A percentile compares a stretch with the other conserved stretches of the same genome.
phyloP scores from a whole-genome alignment of 2,888 invertebrate species.

The Stenodema calcarata region DNA sequence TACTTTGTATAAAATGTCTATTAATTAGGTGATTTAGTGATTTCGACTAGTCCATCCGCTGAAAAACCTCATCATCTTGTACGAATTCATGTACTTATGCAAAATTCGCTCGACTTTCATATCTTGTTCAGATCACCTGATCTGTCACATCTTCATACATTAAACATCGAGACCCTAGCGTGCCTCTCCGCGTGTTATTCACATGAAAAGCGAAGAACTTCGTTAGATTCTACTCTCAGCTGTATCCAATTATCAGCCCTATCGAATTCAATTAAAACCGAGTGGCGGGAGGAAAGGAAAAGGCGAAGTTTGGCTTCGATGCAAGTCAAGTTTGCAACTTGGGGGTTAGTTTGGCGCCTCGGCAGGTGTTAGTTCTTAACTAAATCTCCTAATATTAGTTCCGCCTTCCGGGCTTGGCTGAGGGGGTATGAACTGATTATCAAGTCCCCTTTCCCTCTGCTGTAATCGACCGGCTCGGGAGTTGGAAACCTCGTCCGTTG shows the following conservation, averaged over 20 bases:
- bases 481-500: background rate
- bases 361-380: conserved; percentile 29
- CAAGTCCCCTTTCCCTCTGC: background rate
- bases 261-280: conserved; percentile 10
- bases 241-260: background rate
- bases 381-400: conserved; percentile 26
- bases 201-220: no score
- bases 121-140: no score
- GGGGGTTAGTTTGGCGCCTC: background rate
- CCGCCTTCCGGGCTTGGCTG: background rate
- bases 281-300: background rate
- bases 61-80: no score
- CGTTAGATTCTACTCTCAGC: no score
- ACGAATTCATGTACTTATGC: no score
- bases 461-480: background rate
- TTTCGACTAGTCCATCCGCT: no score
- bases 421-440: conserved; percentile 21
- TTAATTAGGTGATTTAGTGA: no score
- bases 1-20: no score
- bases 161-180: no score
- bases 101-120: no score
- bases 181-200: no score
- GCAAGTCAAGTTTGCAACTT: conserved; percentile 15
- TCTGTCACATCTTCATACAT: no score
- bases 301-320: background rate